Percentiles rank a stretch among this genome's conserved stretches.
Evolutionary conservation across 2,797 vertebrate genomes (phyloP).

Genomic region (Jordanella pulchra): DNA sequence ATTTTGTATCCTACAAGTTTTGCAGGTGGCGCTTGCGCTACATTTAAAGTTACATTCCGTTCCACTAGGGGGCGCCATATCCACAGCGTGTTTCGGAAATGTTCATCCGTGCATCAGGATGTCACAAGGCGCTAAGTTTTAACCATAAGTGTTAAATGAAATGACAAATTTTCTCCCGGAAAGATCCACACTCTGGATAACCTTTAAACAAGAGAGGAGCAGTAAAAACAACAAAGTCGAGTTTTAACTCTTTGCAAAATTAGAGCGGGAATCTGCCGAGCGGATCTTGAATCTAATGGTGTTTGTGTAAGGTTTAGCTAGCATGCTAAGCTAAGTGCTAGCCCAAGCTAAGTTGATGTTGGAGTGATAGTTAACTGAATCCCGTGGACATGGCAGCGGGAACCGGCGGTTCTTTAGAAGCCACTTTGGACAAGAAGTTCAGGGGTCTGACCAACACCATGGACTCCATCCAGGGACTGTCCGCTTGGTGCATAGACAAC

Average conservation of each 20-base stretch:
- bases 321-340: constrained; percentile 62
- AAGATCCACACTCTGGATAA: neutral
- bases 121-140: constrained; percentile 42
- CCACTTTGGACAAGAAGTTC: constrained; percentile 86
- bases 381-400: constrained; percentile 84
- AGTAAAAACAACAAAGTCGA: fast-evolving
- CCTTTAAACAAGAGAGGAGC: neutral
- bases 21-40: constrained; percentile 33
- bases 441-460: constrained; percentile 90
- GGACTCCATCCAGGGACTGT: constrained; percentile 95
- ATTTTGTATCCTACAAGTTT: no score
- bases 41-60: constrained; percentile 16
- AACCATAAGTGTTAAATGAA: constrained; percentile 34
- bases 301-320: constrained; percentile 42
- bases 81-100: constrained; percentile 49
- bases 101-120: constrained; percentile 22
- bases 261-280: constrained; percentile 2
- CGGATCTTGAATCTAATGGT: neutral
- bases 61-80: constrained; percentile 47
- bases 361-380: constrained; percentile 54
- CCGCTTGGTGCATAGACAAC: constrained; percentile 95
- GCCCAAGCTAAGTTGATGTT: constrained; percentile 37
- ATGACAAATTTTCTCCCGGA: neutral
- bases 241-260: neutral
- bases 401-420: constrained; percentile 83